These are phyloP conservation scores for Cephalopterus ornatus DNA, from an alignment of 2,113 vertebrate genomes.

Conservation along the genomic window DNA sequence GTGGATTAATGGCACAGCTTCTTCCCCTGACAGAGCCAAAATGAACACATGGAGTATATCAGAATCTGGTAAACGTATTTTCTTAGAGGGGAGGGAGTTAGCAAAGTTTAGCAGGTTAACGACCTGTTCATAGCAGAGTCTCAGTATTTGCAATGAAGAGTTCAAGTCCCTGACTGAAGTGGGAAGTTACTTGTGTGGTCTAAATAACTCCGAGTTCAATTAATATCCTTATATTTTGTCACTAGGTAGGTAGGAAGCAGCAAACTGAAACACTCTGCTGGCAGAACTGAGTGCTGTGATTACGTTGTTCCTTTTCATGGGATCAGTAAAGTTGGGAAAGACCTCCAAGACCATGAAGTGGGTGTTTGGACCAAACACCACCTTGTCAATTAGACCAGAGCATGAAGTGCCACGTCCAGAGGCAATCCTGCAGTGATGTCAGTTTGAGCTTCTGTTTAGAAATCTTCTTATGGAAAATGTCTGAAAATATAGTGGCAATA, in stretches of 20 bases:
- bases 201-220: background rate
- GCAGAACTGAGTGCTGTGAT: background rate
- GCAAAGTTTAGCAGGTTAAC: background rate
- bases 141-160: background rate
- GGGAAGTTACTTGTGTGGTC: background rate
- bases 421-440: background rate
- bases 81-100: background rate
- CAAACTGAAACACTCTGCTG: background rate
- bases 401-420: background rate
- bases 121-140: background rate
- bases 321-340: background rate
- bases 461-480: background rate
- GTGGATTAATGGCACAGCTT: background rate
- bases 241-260: background rate
- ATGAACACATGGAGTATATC: accelerated
- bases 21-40: background rate
- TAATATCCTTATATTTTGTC: background rate
- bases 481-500: background rate
- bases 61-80: background rate
- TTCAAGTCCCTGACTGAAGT: background rate
- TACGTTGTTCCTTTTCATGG: background rate
- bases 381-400: background rate
- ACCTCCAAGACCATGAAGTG: background rate
- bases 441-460: background rate
- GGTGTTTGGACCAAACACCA: background rate